Base-by-base conservation (phyloP, 2,113 vertebrate species). In the Pipa parva region DNA sequence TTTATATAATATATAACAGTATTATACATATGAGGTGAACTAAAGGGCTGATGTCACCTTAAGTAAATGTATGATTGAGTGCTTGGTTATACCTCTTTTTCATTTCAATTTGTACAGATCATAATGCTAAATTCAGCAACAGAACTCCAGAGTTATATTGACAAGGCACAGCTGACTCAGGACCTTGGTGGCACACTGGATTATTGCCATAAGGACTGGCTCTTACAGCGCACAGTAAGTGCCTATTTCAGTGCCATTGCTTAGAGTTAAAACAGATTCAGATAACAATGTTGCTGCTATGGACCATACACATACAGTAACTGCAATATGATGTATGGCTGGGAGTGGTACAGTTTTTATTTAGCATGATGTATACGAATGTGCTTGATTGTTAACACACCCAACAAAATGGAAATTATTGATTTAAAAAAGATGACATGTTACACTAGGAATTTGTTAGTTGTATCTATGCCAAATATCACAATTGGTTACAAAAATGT, bases 91-190 rank as follows among this genome's bases (percentile, higher is more conserved):
- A 27, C 17, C 3, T 18, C 27, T 82, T 39, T 31, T 29, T 72
- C 73, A 26, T 28, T 73, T 17, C 15, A 49, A 49, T 21, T 9
- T 28, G 27, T 15, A 28, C 77, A 97, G 96, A 91, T 99, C 85
- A 95, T 99, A 83, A 99, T 99, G 96, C 88, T 99, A 82, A 93
- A 93, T 84, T 99, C 96, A 52, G 80, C 97, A 25, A 90, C 94
- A 63, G 97, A 99, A 81, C 89, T 99, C 48, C 92, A 97, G 65
- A 81, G 86, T 59, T 97, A 99, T 80, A 92, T 99, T 50, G 94
- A 98, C 74, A 92, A 90, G 76, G 86, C 87, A 11, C 94, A 99
- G 84, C 88, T 99, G 83, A 97, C 92, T 1, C 89, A 90, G 78
- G 95, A 99, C 64, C 89, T 99, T 49, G 97, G 96, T 18, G 97